These are phyloP conservation scores for Drosophila yakuba DNA, from an alignment of 1,140 invertebrate genomes.

Conservation along the genomic window DNA sequence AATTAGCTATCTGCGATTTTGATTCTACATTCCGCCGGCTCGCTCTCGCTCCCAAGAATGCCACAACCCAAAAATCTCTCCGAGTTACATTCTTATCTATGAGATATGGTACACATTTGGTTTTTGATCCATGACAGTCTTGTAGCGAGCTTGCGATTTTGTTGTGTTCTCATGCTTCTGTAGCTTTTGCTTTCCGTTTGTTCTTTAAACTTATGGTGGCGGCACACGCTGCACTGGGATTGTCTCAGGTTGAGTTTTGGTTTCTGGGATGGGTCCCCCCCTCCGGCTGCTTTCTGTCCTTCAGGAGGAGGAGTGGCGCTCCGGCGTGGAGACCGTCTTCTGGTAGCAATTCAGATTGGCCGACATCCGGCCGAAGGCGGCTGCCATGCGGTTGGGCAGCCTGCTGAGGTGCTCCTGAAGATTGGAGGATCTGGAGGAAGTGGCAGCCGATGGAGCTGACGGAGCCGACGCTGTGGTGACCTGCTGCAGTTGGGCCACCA, in stretches of 20 bases:
- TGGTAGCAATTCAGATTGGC: conserved; percentile 76
- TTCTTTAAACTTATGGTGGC: conserved; percentile 42
- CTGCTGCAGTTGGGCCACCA: conserved; percentile 63
- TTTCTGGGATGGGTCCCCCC: conserved; percentile 15
- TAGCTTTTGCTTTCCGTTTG: conserved; percentile 22
- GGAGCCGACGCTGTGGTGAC: conserved; percentile 12
- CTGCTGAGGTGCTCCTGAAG: conserved; percentile 53
- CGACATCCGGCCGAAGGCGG: conserved; percentile 63
- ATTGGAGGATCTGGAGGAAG: conserved; percentile 7
- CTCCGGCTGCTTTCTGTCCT: conserved; percentile 6
- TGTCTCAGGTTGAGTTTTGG: conserved; percentile 65
- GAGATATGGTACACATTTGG: neutral
- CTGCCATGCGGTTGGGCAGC: conserved; percentile 65
- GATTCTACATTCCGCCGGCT: conserved; percentile 10
- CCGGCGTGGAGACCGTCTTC: conserved; percentile 28
- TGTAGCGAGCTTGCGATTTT: conserved; percentile 5
- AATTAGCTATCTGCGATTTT: conserved; percentile 41
- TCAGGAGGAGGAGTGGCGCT: conserved; percentile 26
- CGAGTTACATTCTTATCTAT: neutral
- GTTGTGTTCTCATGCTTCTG: conserved; percentile 35
- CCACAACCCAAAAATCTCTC: neutral
- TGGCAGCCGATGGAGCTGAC: neutral
- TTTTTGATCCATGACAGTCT: conserved; percentile 9
- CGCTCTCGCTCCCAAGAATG: neutral
- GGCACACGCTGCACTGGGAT: conserved; percentile 72